Evolutionary conservation across 2,888 invertebrate genomes (phyloP).

Genomic region (Brassicogethes aeneus): DNA sequence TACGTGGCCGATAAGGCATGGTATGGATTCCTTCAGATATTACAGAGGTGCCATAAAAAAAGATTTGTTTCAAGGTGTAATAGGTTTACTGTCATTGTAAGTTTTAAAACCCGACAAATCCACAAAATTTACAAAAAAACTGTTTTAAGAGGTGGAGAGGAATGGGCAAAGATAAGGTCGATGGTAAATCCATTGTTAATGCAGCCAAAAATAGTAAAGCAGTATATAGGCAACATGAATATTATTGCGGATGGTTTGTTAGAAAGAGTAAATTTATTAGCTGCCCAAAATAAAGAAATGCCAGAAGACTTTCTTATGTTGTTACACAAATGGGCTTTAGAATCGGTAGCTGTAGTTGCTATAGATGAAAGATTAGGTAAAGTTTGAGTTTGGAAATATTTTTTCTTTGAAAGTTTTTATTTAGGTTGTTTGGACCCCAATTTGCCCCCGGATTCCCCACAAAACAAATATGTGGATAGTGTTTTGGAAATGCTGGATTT

Average conservation of each 20-base stretch:
- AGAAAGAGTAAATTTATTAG: conserved; percentile 18
- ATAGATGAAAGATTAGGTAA: conserved; percentile 34
- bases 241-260: conserved; percentile 28
- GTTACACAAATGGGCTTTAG: conserved; percentile 54
- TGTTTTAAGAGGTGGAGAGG: conserved; percentile 34
- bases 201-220: conserved; percentile 38
- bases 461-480: conserved; percentile 38
- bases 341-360: conserved; percentile 43
- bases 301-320: conserved; percentile 43
- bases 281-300: conserved; percentile 17
- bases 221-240: conserved; percentile 29
- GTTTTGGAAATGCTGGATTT: conserved; percentile 26
- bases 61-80: conserved; percentile 13
- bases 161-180: conserved; percentile 46
- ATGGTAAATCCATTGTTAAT: conserved; percentile 48
- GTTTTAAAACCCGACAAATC: conserved; percentile 5
- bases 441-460: conserved; percentile 30
- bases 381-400: background rate
- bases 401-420: conserved; percentile 5
- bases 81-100: conserved; percentile 29
- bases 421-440: conserved; percentile 38
- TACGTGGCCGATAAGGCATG: conserved; percentile 28
- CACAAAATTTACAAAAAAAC: background rate
- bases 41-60: background rate
- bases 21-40: background rate